These are phyloP conservation scores for Epistrophella euchroma DNA, from an alignment of 2,888 invertebrate species.

Conservation along the genomic window DNA sequence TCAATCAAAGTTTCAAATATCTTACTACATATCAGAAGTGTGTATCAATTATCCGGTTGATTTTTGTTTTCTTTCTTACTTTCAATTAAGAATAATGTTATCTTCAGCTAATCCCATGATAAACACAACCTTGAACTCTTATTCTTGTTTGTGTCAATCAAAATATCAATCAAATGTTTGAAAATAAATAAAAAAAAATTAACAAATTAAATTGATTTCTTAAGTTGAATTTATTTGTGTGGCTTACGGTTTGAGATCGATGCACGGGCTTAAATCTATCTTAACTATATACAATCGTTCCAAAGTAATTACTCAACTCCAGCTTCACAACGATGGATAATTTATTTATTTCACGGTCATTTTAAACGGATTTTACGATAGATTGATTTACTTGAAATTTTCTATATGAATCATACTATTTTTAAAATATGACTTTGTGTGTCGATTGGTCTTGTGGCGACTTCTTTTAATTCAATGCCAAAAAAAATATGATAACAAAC, in stretches of 20 bases:
- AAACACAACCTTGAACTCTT: conserved; percentile 60
- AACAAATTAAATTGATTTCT: conserved; percentile 25
- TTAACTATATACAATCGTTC: not conserved
- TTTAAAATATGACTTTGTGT: not conserved
- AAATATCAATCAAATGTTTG: conserved; percentile 19
- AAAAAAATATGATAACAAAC: conserved; percentile 49
- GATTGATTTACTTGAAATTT: conserved; percentile 10
- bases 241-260: conserved; percentile 20
- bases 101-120: conserved; percentile 46
- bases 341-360: conserved; percentile 19
- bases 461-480: conserved; percentile 49
- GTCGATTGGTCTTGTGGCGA: conserved; percentile 34
- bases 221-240: not conserved
- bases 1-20: too few species aligned
- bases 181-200: not conserved
- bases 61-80: conserved; percentile 24
- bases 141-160: conserved; percentile 25
- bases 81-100: conserved; percentile 54
- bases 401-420: conserved; percentile 44
- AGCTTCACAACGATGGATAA: not conserved
- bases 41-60: conserved; percentile 11
- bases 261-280: conserved; percentile 12
- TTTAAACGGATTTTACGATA: not conserved
- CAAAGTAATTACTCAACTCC: conserved; percentile 4
- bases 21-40: not conserved